Evolutionary conservation across 2,797 vertebrate species (phyloP).

Genomic region (Antennarius maculatus): DNA sequence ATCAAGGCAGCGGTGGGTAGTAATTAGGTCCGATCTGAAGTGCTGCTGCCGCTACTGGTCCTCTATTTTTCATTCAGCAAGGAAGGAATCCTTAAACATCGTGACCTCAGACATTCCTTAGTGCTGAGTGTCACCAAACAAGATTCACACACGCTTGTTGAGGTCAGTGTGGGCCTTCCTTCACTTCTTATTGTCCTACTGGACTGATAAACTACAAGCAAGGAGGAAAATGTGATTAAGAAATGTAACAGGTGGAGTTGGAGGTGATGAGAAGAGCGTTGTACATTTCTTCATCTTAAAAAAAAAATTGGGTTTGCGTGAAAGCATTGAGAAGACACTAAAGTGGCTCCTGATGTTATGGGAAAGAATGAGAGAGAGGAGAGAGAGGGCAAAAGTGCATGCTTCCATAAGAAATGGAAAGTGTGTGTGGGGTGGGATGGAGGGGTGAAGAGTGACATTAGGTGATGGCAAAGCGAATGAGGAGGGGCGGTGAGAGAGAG

Average conservation of each 20-base stretch:
- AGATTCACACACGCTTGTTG: constrained; percentile 21
- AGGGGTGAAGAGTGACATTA: constrained; percentile 28
- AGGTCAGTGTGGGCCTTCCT: constrained; percentile 15
- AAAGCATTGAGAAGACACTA: constrained; percentile 20
- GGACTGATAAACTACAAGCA: not conserved
- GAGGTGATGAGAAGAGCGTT: not conserved
- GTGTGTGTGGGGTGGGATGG: constrained; percentile 26
- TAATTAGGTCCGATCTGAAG: constrained; percentile 57
- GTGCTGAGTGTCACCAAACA: constrained; percentile 29
- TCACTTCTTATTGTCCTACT: constrained; percentile 13
- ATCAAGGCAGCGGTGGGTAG: constrained; percentile 21
- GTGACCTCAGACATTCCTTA: constrained; percentile 47
- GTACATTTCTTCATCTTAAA: not conserved
- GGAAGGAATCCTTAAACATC: constrained; percentile 26
- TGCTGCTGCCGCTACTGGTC: constrained; percentile 10
- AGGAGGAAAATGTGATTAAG: not conserved
- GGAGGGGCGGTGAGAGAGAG: constrained; percentile 36
- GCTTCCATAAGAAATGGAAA: constrained; percentile 70
- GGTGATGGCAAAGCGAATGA: constrained; percentile 59
- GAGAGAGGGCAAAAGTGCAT: constrained; percentile 51
- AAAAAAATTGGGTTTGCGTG: constrained; percentile 17
- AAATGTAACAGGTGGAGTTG: constrained; percentile 3
- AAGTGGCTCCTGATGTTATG: constrained; percentile 60
- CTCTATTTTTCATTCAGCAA: constrained; percentile 50
- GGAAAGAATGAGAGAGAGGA: constrained; percentile 58